A percentile compares a stretch with the other conserved stretches of the same genome.
Evolutionary conservation across 2,888 invertebrate genomes (phyloP).

Genomic region (Tillus elongatus): DNA sequence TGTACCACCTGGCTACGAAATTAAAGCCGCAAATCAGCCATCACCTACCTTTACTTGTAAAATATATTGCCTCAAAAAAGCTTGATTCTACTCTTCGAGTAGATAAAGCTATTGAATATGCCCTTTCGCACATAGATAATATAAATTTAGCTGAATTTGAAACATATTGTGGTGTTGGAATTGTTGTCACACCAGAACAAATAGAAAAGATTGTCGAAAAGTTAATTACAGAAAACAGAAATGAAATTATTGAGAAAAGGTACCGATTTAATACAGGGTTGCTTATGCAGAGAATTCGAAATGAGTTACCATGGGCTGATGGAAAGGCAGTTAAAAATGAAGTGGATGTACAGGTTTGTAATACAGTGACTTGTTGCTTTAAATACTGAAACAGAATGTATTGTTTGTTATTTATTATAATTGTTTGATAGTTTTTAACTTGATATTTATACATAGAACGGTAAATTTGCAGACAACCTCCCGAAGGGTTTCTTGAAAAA

Average conservation of each 20-base stretch:
- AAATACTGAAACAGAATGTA: conserved; percentile 6
- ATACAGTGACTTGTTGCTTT: conserved; percentile 23
- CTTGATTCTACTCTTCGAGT: conserved; percentile 73
- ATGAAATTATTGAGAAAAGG: conserved; percentile 53
- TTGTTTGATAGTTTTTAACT: no score
- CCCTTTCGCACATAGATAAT: conserved; percentile 61
- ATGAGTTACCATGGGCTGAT: conserved; percentile 88
- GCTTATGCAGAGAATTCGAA: conserved; percentile 78
- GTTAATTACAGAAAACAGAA: conserved; percentile 49
- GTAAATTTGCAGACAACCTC: no score
- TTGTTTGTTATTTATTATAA: no score
- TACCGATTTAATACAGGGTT: conserved; percentile 73
- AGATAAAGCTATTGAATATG: conserved; percentile 79
- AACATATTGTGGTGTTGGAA: conserved; percentile 78
- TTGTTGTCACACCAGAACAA: conserved; percentile 81
- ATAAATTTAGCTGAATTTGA: conserved; percentile 62
- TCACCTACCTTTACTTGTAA: conserved; percentile 62
- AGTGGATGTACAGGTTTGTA: conserved; percentile 72
- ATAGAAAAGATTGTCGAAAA: conserved; percentile 80
- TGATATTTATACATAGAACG: no score
- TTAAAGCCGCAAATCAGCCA: conserved; percentile 74
- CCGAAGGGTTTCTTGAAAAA: no score
- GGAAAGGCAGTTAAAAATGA: conserved; percentile 90
- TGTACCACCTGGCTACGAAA: conserved; percentile 89
- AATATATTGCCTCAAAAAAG: conserved; percentile 69